Percentiles rank a stretch among this genome's conserved stretches.
phyloP scores from a whole-genome alignment of 1,140 invertebrate genomes.

The Mycetomoellerius zeteki region DNA sequence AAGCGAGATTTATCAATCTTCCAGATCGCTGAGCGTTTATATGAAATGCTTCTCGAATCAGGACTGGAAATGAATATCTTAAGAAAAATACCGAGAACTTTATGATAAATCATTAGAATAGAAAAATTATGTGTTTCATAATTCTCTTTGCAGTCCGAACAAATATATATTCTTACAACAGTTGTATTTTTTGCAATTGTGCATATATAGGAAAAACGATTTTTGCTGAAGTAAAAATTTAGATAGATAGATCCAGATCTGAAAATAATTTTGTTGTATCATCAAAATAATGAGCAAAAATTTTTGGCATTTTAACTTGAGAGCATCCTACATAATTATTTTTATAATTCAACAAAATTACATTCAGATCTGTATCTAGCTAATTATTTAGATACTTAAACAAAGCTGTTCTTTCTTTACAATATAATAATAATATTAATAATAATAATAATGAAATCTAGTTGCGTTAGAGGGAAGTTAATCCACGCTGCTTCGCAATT shows the following conservation, averaged over 20 bases:
- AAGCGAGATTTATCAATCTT: conserved; percentile 21
- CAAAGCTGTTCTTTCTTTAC: too few relatives aligned
- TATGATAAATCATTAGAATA: neutral
- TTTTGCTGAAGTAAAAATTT: too few relatives aligned
- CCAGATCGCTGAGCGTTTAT: neutral
- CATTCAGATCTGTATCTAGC: too few relatives aligned
- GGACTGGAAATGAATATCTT: neutral
- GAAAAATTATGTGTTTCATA: neutral
- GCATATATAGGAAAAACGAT: too few relatives aligned
- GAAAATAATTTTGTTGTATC: too few relatives aligned
- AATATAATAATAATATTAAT: too few relatives aligned
- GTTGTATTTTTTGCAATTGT: neutral
- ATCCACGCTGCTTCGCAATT: neutral
- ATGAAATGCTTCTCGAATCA: neutral
- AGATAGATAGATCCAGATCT: too few relatives aligned
- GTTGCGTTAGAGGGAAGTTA: neutral
- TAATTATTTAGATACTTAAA: too few relatives aligned
- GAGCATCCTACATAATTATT: too few relatives aligned
- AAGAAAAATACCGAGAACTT: neutral
- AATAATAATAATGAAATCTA: neutral
- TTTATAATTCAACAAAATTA: too few relatives aligned
- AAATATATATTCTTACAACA: neutral
- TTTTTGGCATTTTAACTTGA: too few relatives aligned
- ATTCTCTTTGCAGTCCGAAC: neutral
- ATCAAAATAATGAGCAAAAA: too few relatives aligned